Base-by-base conservation (phyloP, 2,888 invertebrate species). In the Rhamphomyia laevipes region DNA sequence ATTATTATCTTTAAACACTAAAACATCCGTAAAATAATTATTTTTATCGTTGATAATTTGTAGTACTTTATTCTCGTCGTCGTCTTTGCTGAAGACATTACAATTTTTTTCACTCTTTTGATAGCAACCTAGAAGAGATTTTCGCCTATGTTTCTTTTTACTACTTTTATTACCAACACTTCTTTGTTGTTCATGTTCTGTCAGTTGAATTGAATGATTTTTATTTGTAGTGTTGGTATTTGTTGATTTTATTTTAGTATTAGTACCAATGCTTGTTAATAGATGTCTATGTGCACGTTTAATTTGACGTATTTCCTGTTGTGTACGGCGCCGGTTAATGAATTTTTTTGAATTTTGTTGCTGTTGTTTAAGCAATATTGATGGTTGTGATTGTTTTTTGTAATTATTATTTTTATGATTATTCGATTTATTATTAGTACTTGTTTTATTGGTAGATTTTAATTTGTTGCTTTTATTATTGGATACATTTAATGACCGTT, bases 281-380 rank as follows among this genome's bases (percentile, higher is more conserved):
- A 68, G 62, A 61, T 68, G 68, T 57, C 68, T 68, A 53, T 69
- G 63, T 3, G 67, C 68, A n/a, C 68, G 67, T 54, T 67, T 67
- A 47, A 67, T 59, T 59, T 64, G 63, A 48, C 67, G 63, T 45
- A 61, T 63, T 55, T 58, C 58, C 51, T 58, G 57, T 37, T 57
- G 57, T 38, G 65, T 56, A 46, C 66, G 67, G 15, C 61, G 60
- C 37, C 67, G 62, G 41, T 55, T 56, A 31, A 51, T 50, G 48
- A 50, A 53, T 27, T 27, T 27, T 9, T 27, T 27, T 27, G 23
- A 9, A 27, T 27, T 27, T 27, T 27, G 4, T 27, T 27, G 23
- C 9, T 27, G 5, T 7, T 21, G 3, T 4, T 21, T 21, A 21
- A 21, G n/a, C n/a, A n/a, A n/a, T n/a, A n/a, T n/a, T n/a, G n/a